Conservation (phyloP, 2,113 vertebrate species). For the Corvus hawaiiensis region DNA sequence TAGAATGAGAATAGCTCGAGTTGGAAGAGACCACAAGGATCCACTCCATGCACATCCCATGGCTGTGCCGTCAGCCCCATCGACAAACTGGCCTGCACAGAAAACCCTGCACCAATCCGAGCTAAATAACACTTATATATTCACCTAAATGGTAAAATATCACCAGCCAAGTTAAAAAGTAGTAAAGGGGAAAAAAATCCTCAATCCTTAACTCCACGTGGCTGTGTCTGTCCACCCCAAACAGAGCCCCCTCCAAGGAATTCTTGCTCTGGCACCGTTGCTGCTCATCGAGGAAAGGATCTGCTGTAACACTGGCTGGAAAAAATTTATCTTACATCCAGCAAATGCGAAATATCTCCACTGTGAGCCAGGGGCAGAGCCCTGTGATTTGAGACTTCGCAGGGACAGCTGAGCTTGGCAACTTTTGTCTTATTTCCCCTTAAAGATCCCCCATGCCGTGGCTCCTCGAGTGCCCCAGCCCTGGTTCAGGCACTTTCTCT, state of each 20-base stretch:
- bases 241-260: background rate
- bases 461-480: background rate
- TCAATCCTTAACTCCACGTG: background rate
- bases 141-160: background rate
- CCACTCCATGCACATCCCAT: background rate
- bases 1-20: rapidly evolving
- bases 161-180: background rate
- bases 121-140: no score
- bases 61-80: background rate
- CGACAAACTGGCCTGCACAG: background rate
- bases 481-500: rapidly evolving
- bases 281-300: background rate
- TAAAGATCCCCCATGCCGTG: rapidly evolving
- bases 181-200: background rate
- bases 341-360: background rate
- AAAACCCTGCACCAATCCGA: rapidly evolving
- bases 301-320: background rate
- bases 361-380: background rate
- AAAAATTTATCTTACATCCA: background rate
- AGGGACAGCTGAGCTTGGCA: background rate
- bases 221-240: background rate
- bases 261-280: rapidly evolving
- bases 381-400: rapidly evolving
- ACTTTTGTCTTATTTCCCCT: background rate
- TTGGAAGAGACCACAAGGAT: background rate